phyloP scores from a whole-genome alignment of 2,113 vertebrate species.

The Butastur rufipennis region DNA sequence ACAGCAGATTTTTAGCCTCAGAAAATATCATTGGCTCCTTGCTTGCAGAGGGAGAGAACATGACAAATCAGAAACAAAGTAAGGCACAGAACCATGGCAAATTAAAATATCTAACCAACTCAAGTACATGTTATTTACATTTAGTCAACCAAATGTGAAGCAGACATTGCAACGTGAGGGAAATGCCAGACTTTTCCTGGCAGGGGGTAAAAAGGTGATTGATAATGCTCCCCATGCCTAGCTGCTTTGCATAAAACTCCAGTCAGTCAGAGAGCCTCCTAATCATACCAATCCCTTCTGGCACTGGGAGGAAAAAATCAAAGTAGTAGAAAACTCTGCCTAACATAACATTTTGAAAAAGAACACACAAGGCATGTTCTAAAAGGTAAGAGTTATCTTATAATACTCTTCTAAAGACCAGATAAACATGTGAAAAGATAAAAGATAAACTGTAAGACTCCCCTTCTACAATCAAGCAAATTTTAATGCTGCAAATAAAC shows the following conservation, averaged over 20 bases:
- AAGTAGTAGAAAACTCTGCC: not conserved
- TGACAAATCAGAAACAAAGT: not conserved
- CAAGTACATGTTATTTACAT: not conserved
- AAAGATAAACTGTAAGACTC: not conserved
- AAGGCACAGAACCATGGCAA: not conserved
- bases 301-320: not conserved
- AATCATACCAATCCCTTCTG: not conserved
- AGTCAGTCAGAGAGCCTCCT: not conserved
- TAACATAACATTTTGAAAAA: not conserved
- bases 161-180: not conserved
- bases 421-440: not conserved
- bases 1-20: not conserved
- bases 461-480: not conserved
- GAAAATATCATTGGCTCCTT: not conserved
- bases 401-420: not conserved
- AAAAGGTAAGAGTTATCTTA: not conserved
- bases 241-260: not conserved
- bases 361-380: not conserved
- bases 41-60: not conserved
- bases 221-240: not conserved
- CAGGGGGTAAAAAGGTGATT: not conserved
- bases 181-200: not conserved
- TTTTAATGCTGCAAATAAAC: not conserved
- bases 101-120: not conserved
- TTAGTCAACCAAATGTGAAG: conserved; percentile 10